Percentiles rank a stretch among this genome's conserved stretches.
phyloP scores from a whole-genome alignment of 2,113 vertebrate genomes.

The Notothenia rossii region DNA sequence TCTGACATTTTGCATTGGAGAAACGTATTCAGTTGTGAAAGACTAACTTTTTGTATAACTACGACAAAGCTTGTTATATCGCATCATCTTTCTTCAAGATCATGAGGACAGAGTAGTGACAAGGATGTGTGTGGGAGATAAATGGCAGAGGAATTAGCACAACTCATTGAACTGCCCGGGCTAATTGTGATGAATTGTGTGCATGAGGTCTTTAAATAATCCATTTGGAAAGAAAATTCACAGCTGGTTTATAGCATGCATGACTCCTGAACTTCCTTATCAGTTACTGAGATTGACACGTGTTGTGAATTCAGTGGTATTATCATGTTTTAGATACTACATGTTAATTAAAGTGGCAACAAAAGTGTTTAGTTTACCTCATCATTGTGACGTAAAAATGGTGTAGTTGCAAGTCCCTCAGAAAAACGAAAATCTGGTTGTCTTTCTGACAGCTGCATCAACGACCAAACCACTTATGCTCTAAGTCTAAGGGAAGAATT shows the following conservation, averaged over 20 bases:
- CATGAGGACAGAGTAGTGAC: conserved; percentile 6
- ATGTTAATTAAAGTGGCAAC: neutral
- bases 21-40: conserved; percentile 9
- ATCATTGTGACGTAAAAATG: no score
- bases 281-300: conserved; percentile 33
- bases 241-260: conserved; percentile 45
- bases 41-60: conserved; percentile 26
- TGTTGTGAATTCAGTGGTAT: neutral
- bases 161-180: conserved; percentile 55
- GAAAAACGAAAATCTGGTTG: no score
- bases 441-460: no score
- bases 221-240: conserved; percentile 50
- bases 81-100: conserved; percentile 41
- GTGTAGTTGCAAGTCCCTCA: no score
- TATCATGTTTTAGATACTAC: neutral
- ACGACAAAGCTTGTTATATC: conserved; percentile 38
- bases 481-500: no score
- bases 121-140: conserved; percentile 5
- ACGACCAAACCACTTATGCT: no score
- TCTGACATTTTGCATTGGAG: conserved; percentile 24
- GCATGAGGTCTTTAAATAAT: conserved; percentile 37
- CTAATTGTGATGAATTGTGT: conserved; percentile 73
- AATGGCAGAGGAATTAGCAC: conserved; percentile 46
- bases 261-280: conserved; percentile 21
- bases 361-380: no score